Evolutionary conservation across 92 coral and sea anemone species (phyloP).

Genomic region (Epizoanthus scotinus): DNA sequence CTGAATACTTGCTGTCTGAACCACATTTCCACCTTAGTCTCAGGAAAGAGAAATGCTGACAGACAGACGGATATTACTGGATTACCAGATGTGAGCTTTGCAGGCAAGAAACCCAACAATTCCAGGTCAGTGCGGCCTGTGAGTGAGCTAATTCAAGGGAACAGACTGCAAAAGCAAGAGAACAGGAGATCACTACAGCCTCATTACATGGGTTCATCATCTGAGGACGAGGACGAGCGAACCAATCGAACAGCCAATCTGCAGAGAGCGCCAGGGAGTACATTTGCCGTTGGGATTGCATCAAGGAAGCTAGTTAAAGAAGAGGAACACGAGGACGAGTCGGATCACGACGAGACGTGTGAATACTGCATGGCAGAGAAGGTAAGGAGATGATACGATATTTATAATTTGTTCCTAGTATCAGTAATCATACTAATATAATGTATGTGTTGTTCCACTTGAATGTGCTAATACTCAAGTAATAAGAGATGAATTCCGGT

Average conservation of each 20-base stretch:
- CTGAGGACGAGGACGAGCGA: constrained; percentile 93
- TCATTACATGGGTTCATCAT: constrained; percentile 76
- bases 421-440: no score
- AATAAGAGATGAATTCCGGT: no score
- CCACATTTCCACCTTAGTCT: constrained; percentile 47
- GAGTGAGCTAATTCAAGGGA: constrained; percentile 79
- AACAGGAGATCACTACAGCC: constrained; percentile 79
- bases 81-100: constrained; percentile 75
- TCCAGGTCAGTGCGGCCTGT: constrained; percentile 63
- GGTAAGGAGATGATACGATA: constrained; percentile 46
- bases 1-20: no score
- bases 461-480: no score
- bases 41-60: constrained; percentile 63
- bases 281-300: constrained; percentile 94
- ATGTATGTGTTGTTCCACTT: no score
- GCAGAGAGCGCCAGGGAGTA: constrained; percentile 58
- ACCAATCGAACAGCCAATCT: constrained; percentile 64
- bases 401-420: no score
- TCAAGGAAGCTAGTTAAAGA: constrained; percentile 66
- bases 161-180: constrained; percentile 65
- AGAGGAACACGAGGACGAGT: constrained; percentile 61
- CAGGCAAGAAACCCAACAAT: constrained; percentile 58
- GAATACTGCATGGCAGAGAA: constrained; percentile 97
- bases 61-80: constrained; percentile 26
- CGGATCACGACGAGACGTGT: constrained; percentile 92